Evolutionary conservation across 1,140 invertebrate species (phyloP).

Genomic region (Colletes gigas): DNA sequence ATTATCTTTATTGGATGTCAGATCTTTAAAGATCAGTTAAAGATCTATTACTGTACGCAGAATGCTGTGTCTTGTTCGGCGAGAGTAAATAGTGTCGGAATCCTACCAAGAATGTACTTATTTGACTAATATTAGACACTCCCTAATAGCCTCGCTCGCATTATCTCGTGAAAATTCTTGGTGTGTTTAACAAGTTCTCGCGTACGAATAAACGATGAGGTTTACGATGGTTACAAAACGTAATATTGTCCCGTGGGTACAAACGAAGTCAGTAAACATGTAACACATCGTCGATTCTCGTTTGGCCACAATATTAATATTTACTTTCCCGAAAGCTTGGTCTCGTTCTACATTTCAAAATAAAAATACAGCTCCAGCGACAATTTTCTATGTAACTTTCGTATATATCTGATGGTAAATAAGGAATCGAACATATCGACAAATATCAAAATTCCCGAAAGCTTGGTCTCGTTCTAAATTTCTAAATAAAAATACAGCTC

Average conservation of each 20-base stretch:
- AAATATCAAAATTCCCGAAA: no score
- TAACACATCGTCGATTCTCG: no score
- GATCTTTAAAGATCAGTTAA: background rate
- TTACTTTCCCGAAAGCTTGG: background rate
- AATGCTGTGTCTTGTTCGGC: background rate
- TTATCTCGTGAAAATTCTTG: background rate
- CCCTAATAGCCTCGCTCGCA: background rate
- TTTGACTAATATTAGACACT: background rate
- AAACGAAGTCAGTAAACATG: background rate
- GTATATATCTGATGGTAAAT: no score
- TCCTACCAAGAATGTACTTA: background rate
- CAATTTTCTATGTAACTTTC: no score
- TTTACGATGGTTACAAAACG: background rate
- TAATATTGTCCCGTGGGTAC: background rate
- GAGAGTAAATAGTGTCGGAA: slow-evolving; percentile 7
- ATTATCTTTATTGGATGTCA: slow-evolving; percentile 21
- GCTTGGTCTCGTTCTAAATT: background rate
- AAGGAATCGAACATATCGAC: background rate
- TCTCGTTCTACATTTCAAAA: background rate
- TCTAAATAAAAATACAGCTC: no score
- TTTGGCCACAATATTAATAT: background rate
- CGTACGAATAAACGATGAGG: background rate
- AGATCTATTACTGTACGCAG: background rate
- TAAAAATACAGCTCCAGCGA: no score
- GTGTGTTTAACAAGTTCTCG: background rate